Percentiles rank a stretch among this genome's conserved stretches.
Evolutionary conservation across 2,888 invertebrate genomes (phyloP).

Genomic region (Cenopis cana): DNA sequence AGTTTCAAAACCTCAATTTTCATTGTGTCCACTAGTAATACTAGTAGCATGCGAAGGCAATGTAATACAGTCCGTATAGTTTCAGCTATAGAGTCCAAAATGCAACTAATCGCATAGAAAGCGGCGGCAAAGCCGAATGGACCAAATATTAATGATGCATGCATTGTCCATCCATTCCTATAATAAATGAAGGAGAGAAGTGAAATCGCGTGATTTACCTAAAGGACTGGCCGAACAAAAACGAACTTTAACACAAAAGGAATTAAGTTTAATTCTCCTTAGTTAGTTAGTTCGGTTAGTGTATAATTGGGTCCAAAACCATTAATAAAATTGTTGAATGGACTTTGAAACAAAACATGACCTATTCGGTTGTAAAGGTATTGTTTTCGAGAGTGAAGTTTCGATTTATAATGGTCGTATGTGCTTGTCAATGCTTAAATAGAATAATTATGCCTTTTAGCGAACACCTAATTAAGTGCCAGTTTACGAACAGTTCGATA

Average conservation of each 20-base stretch:
- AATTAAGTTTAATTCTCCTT: background rate
- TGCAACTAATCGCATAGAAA: background rate
- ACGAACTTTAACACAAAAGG: background rate
- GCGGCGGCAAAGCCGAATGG: background rate
- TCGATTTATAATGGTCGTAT: constrained; percentile 63
- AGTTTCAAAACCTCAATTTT: background rate
- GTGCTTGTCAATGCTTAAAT: constrained; percentile 47
- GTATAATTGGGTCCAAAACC: constrained; percentile 56
- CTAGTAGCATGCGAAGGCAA: background rate
- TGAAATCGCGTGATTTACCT: constrained; percentile 36
- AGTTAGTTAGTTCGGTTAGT: background rate
- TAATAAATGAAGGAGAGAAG: constrained; percentile 38
- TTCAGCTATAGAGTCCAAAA: background rate
- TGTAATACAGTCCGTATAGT: background rate
- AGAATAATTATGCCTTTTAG: no score
- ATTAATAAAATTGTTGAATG: constrained; percentile 64
- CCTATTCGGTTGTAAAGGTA: constrained; percentile 42
- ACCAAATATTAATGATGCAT: constrained; percentile 37
- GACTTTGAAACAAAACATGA: constrained; percentile 51
- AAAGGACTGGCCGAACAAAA: background rate
- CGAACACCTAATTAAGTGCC: no score
- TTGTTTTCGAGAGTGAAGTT: constrained; percentile 54
- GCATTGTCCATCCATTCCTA: constrained; percentile 29
- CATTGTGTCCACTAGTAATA: background rate
- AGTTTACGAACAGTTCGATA: no score